A percentile compares a stretch with the other conserved stretches of the same genome.
phyloP scores from a whole-genome alignment of 2,888 invertebrate genomes.

The Rotaria macrura region DNA sequence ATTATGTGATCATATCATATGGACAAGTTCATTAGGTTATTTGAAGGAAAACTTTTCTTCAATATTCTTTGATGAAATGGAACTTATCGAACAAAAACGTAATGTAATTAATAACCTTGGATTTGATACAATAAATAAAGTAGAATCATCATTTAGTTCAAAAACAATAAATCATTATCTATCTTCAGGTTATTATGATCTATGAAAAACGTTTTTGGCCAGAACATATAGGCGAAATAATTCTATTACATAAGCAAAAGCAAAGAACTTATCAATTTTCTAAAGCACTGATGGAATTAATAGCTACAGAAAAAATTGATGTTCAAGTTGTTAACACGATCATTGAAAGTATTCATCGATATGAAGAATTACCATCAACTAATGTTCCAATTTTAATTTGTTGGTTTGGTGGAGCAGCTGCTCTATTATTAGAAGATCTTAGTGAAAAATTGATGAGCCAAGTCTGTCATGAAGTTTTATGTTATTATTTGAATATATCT shows the following conservation, averaged over 20 bases:
- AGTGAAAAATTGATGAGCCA: background rate
- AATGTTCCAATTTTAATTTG: background rate
- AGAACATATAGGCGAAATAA: background rate
- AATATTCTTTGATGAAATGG: background rate
- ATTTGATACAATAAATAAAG: background rate
- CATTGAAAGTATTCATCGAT: background rate
- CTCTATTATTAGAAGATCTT: background rate
- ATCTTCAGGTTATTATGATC: background rate
- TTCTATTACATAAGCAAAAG: background rate
- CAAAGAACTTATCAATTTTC: background rate
- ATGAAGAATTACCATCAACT: background rate
- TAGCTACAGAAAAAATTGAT: background rate
- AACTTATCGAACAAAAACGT: background rate
- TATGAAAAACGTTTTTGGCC: slow-evolving; percentile 7
- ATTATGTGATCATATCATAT: background rate
- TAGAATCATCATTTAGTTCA: background rate
- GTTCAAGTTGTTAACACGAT: background rate
- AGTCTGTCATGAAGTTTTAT: slow-evolving; percentile 3
- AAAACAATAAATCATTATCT: background rate
- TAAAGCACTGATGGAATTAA: background rate
- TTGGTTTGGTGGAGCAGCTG: background rate
- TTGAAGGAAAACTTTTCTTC: background rate
- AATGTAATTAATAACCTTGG: background rate
- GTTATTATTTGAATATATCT: background rate
- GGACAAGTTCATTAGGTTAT: slow-evolving; percentile 13